Conservation (phyloP, 2,797 vertebrate genomes). For the Characodon lateralis region DNA sequence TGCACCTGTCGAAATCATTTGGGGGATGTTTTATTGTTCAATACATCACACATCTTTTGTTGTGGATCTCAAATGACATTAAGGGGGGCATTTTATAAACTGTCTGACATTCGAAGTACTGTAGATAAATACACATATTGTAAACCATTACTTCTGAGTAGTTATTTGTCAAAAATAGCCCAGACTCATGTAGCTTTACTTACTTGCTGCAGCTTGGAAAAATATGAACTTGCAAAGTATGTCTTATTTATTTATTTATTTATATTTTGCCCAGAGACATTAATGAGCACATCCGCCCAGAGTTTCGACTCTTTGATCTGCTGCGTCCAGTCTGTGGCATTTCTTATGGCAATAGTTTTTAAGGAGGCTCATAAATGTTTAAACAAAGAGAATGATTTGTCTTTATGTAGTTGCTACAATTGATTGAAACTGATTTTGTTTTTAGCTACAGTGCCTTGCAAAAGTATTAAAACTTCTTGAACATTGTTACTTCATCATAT, state of each 20-base stretch:
- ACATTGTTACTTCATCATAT: neutral
- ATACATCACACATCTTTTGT: constrained; percentile 68
- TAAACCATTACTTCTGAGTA: constrained; percentile 53
- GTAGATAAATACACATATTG: constrained; percentile 66
- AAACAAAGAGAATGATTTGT: constrained; percentile 50
- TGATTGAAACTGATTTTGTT: constrained; percentile 18
- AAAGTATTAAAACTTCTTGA: neutral
- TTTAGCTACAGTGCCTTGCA: neutral
- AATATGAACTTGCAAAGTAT: constrained; percentile 56
- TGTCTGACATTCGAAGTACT: constrained; percentile 63
- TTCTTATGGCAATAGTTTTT: constrained; percentile 67
- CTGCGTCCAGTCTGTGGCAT: constrained; percentile 64
- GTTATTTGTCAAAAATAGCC: constrained; percentile 59
- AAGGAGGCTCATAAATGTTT: constrained; percentile 71
- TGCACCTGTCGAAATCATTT: constrained; percentile 79
- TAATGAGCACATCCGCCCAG: constrained; percentile 58
- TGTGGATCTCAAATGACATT: constrained; percentile 70
- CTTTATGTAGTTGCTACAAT: constrained; percentile 42
- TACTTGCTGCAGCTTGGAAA: constrained; percentile 54
- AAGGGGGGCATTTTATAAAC: constrained; percentile 75
- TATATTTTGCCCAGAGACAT: constrained; percentile 48
- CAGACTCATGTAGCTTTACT: constrained; percentile 30
- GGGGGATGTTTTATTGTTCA: constrained; percentile 77
- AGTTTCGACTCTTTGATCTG: constrained; percentile 64
- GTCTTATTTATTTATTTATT: constrained; percentile 42